Evolutionary conservation across 2,113 vertebrate genomes (phyloP).

Genomic region (Cephalopholis sonnerati): DNA sequence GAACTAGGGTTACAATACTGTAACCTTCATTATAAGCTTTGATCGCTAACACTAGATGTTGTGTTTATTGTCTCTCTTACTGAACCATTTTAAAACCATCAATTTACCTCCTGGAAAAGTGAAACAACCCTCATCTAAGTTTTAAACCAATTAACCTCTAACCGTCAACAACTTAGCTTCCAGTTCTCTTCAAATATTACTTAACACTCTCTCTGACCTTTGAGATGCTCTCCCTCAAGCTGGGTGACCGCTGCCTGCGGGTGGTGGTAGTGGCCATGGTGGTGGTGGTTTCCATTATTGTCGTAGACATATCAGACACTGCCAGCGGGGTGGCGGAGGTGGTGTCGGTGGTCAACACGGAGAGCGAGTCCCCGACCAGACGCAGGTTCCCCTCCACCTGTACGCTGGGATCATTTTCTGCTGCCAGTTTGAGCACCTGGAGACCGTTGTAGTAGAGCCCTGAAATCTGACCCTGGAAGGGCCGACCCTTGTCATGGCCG

Average conservation of each 20-base stretch:
- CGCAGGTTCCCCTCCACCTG: slow-evolving; percentile 92
- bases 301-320: slow-evolving; percentile 94
- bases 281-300: slow-evolving; percentile 96
- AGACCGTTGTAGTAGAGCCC: slow-evolving; percentile 97
- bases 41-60: background rate
- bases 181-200: background rate
- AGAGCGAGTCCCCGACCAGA: slow-evolving; percentile 92
- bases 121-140: slow-evolving; percentile 1
- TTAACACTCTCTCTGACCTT: slow-evolving; percentile 85
- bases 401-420: slow-evolving; percentile 93
- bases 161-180: slow-evolving; percentile 12
- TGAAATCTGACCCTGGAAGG: slow-evolving; percentile 96
- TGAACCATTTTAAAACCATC: background rate
- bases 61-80: background rate
- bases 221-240: slow-evolving; percentile 92
- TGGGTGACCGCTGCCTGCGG: slow-evolving; percentile 91
- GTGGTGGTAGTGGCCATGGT: slow-evolving; percentile 97
- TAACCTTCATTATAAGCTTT: background rate
- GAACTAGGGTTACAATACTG: too few species aligned
- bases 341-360: slow-evolving; percentile 91
- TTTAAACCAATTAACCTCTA: slow-evolving; percentile 11
- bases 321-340: slow-evolving; percentile 92
- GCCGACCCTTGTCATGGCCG: slow-evolving; percentile 91
- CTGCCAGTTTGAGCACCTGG: slow-evolving; percentile 94
- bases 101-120: background rate